Evolutionary conservation across 1,140 invertebrate species (phyloP).

Genomic region (Pachypsylla venusta): DNA sequence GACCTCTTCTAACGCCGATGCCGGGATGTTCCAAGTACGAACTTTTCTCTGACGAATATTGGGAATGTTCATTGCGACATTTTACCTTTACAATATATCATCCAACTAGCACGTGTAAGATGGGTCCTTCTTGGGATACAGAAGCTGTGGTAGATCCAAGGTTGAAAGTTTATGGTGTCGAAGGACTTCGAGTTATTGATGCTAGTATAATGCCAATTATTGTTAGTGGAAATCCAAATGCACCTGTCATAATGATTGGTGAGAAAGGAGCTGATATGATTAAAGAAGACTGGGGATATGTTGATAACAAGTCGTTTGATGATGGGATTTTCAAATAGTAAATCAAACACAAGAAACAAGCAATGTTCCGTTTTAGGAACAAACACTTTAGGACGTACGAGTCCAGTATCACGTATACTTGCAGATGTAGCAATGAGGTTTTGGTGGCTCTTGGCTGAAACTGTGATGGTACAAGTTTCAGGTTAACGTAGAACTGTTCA

Average conservation of each 20-base stretch:
- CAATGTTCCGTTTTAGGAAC: too few relatives aligned
- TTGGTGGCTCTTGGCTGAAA: too few relatives aligned
- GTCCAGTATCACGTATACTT: too few relatives aligned
- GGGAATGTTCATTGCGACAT: constrained; percentile 65
- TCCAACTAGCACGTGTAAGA: constrained; percentile 68
- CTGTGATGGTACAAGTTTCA: too few relatives aligned
- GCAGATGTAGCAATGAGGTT: too few relatives aligned
- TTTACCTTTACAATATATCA: constrained; percentile 78
- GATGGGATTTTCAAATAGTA: constrained; percentile 3
- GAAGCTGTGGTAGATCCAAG: constrained; percentile 67
- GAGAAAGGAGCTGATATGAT: constrained; percentile 69
- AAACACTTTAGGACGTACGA: too few relatives aligned
- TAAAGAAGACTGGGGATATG: constrained; percentile 40
- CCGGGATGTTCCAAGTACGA: constrained; percentile 55
- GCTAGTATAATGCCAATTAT: constrained; percentile 67
- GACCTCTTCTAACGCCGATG: constrained; percentile 57
- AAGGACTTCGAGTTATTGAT: constrained; percentile 54
- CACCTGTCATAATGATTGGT: constrained; percentile 59
- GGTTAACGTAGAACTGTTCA: too few relatives aligned
- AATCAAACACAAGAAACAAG: too few relatives aligned
- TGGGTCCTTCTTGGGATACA: constrained; percentile 59
- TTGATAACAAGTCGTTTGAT: background rate
- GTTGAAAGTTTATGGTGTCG: constrained; percentile 53
- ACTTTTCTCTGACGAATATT: constrained; percentile 66
- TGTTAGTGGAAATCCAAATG: constrained; percentile 66